phyloP scores from a whole-genome alignment of 2,888 invertebrate species.

The Brenthis ino region DNA sequence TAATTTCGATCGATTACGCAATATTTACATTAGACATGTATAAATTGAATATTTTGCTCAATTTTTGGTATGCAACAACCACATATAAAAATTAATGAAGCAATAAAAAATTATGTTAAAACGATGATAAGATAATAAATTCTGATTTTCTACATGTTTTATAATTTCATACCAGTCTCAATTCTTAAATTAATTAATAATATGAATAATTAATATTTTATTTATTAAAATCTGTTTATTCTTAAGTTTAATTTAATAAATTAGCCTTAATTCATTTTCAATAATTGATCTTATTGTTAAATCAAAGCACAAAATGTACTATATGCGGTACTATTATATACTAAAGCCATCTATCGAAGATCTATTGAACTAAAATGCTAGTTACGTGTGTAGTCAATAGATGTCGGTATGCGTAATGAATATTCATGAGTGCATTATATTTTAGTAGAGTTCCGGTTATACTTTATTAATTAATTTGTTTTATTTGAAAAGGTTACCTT shows the following conservation, averaged over 20 bases:
- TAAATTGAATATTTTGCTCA: not conserved
- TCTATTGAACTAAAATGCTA: constrained; percentile 48
- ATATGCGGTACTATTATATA: not conserved
- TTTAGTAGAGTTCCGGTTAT: not conserved
- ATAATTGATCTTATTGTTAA: too few species aligned
- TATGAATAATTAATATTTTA: not conserved
- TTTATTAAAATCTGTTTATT: too few species aligned
- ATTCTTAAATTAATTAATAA: not conserved
- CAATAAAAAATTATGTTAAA: constrained; percentile 10
- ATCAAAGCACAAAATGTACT: not conserved
- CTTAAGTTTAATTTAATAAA: too few species aligned
- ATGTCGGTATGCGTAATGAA: constrained; percentile 50
- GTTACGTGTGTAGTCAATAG: constrained; percentile 50
- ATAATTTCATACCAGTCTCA: not conserved
- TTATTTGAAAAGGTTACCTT: not conserved
- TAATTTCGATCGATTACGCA: too few species aligned
- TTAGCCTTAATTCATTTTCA: too few species aligned
- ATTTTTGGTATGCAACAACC: not conserved
- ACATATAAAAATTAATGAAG: constrained; percentile 3
- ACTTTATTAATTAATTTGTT: not conserved
- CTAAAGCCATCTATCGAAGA: constrained; percentile 55
- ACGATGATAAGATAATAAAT: constrained; percentile 2
- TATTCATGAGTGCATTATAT: not conserved
- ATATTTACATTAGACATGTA: not conserved
- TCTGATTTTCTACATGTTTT: constrained; percentile 3